Conservation (phyloP, 2,113 vertebrate genomes). For the Nycticebus coucang region DNA sequence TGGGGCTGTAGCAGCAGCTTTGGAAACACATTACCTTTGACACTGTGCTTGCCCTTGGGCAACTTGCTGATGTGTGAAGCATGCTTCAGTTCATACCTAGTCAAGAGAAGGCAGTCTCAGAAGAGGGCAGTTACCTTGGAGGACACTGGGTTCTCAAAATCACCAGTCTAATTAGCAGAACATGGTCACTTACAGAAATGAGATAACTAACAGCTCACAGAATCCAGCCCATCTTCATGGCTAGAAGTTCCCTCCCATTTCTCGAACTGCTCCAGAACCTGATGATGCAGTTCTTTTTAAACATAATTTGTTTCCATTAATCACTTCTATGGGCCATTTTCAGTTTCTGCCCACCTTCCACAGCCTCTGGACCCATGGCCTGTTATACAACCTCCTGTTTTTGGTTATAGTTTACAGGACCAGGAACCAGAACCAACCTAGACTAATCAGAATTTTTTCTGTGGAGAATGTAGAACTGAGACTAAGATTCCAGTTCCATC, state of each 20-base stretch:
- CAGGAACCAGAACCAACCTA: background rate
- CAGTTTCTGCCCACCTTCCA: background rate
- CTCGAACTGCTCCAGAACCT: background rate
- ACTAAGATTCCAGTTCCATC: background rate
- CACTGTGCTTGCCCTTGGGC: conserved; percentile 98
- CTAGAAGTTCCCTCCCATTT: background rate
- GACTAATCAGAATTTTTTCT: background rate
- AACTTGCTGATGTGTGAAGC: conserved; percentile 96
- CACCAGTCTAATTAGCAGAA: background rate
- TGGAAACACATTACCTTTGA: conserved; percentile 91
- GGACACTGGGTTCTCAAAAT: background rate
- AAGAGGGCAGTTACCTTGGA: background rate
- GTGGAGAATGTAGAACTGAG: background rate
- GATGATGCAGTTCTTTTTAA: accelerated
- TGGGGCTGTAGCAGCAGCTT: accelerated
- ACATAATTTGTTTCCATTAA: accelerated
- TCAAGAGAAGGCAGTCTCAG: conserved; percentile 67
- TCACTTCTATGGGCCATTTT: too few relatives aligned
- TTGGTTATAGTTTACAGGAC: background rate
- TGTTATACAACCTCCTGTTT: background rate
- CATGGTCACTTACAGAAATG: background rate
- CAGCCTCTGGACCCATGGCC: accelerated
- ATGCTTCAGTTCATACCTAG: conserved; percentile 97
- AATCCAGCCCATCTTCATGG: background rate
- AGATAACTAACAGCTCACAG: background rate